These are phyloP conservation scores for Drosophila kanekoi DNA, from an alignment of 2,888 invertebrate genomes.

Conservation along the genomic window DNA sequence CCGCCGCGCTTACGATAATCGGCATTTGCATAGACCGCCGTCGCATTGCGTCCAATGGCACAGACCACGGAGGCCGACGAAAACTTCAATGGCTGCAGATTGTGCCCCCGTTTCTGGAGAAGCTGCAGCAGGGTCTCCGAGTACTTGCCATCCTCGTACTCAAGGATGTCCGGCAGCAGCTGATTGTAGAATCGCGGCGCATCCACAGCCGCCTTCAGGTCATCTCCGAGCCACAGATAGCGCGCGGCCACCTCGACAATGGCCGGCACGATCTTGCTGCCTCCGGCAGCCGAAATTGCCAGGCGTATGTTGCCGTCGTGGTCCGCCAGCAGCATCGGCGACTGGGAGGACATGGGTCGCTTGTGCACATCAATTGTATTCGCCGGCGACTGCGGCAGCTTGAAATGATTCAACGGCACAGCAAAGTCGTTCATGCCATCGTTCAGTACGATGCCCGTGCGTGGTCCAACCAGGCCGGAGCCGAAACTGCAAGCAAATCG, in stretches of 20 bases:
- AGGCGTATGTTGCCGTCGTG: constrained; percentile 87
- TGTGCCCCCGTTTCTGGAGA: constrained; percentile 89
- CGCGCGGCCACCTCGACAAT: constrained; percentile 88
- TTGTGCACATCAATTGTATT: constrained; percentile 93
- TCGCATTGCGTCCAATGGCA: constrained; percentile 88
- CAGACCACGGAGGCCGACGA: constrained; percentile 88
- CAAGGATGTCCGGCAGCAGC: constrained; percentile 90
- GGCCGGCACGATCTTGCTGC: constrained; percentile 93
- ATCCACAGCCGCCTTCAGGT: constrained; percentile 90
- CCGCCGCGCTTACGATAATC: constrained; percentile 94
- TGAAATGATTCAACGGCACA: constrained; percentile 90
- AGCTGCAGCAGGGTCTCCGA: constrained; percentile 87
- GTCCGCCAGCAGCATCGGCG: constrained; percentile 92
- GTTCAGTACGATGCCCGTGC: constrained; percentile 96
- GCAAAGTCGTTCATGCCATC: constrained; percentile 99
- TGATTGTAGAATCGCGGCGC: constrained; percentile 94
- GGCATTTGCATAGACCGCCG: constrained; percentile 91
- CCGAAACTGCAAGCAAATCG: constrained; percentile 89
- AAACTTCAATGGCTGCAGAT: constrained; percentile 86
- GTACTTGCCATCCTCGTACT: constrained; percentile 88
- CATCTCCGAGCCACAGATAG: constrained; percentile 88
- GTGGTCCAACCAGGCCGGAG: constrained; percentile 90
- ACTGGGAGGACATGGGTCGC: constrained; percentile 96
- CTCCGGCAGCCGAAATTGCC: constrained; percentile 94
- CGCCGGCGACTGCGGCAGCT: constrained; percentile 91